phyloP scores from a whole-genome alignment of 2,797 vertebrate genomes.

The Enteromius treurensis region DNA sequence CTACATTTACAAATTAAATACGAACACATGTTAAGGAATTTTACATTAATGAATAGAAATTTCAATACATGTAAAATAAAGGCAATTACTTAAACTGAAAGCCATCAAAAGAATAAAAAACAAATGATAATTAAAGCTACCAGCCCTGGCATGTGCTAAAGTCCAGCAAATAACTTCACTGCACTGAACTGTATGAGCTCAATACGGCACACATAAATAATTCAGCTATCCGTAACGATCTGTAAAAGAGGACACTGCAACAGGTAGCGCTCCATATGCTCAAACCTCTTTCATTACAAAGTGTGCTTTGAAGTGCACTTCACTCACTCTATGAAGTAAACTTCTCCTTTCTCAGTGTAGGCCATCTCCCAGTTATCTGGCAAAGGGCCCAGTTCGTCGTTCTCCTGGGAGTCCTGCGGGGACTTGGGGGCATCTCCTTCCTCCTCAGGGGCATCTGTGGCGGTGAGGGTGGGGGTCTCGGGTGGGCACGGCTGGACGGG shows the following conservation, averaged over 20 bases:
- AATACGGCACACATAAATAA: constrained; percentile 37
- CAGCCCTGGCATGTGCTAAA: background rate
- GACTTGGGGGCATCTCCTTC: constrained; percentile 86
- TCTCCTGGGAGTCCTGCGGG: constrained; percentile 86
- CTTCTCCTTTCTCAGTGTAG: constrained; percentile 98
- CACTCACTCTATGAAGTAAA: constrained; percentile 97
- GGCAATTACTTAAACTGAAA: background rate
- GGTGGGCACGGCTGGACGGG: constrained; percentile 81
- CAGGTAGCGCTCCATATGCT: constrained; percentile 42
- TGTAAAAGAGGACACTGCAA: constrained; percentile 29
- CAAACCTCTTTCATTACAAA: constrained; percentile 9
- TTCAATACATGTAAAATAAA: background rate
- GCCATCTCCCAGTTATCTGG: constrained; percentile 99
- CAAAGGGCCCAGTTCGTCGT: constrained; percentile 88
- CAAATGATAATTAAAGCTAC: background rate
- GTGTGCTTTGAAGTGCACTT: constrained; percentile 39
- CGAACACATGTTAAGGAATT: background rate
- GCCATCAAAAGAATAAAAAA: background rate
- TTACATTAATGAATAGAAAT: background rate
- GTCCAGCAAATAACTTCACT: background rate
- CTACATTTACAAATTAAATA: background rate
- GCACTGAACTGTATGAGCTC: background rate
- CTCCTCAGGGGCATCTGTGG: constrained; percentile 83
- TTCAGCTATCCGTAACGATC: constrained; percentile 29
- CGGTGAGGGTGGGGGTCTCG: constrained; percentile 82